Evolutionary conservation across 2,797 vertebrate genomes (phyloP), one percentile per base, ranked within the genome.

Genomic region (Tenualosa thibaudeaui): DNA sequence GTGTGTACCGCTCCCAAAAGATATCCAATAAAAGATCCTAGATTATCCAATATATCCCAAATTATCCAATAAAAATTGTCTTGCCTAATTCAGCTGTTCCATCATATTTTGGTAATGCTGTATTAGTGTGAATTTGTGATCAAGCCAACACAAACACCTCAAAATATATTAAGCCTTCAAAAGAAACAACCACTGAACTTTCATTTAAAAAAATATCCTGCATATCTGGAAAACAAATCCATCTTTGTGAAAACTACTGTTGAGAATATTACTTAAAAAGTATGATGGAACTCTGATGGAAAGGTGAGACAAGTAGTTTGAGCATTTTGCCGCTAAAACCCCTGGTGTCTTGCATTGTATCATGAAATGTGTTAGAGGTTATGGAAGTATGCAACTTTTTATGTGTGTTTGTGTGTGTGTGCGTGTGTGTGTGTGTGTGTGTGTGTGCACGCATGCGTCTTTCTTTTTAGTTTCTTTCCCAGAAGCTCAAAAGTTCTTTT

Each of bases 401-500:
- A 19, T 17, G 26, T 71, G 65, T 12, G 65, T 37, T 26, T 12
- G 65, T 71, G 26, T 10, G 65, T 15, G 65, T 37, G 54, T 19
- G 10, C 40, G 26, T 4, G 13, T 37, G 37, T 6, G 71, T 22
- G 71, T 43, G 37, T 43, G 15, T 46, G 71, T 78, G 54, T 56
- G 54, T 56, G 54, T 56, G 15, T 10, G 2, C 10, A 10, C n/a
- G 24, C 6, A 3, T 65, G 54, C 26, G n/a, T 71, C 65, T 71
- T 75, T 43, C 68, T 22, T 46, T 40, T 37, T 5, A 22, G 37
- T 78, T 83, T 81, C 71, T 88, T 82, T 85, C 85, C 50, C 71
- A 43, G 51, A 60, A 53, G 68, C 84, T 62, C 78, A 82, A 54
- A 84, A 86, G 84, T 87, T 90, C 83, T 86, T 88, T 87, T 58